A percentile compares a stretch with the other conserved stretches of the same genome.
These are phyloP conservation scores for Glaucomys volans DNA, from an alignment of 2,113 vertebrate species.

Conservation along the genomic window DNA sequence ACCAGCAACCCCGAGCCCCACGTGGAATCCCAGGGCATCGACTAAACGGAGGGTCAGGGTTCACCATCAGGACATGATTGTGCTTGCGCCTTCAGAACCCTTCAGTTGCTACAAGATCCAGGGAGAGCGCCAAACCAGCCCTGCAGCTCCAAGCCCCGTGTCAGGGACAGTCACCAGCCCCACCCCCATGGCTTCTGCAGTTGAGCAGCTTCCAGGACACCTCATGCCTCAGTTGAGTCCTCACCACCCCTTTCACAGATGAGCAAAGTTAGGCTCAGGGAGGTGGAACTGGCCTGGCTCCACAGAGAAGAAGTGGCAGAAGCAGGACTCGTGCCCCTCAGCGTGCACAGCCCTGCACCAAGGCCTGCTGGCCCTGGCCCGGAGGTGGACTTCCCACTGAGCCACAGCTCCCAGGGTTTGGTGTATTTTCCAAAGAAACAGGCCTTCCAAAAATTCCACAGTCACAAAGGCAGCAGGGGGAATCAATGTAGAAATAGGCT, in stretches of 20 bases:
- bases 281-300: neutral
- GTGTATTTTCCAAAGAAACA: neutral
- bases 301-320: too few species aligned
- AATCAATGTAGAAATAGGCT: fast-evolving
- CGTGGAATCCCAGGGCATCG: neutral
- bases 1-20: neutral
- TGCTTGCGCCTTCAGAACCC: neutral
- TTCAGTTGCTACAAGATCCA: neutral
- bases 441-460: neutral
- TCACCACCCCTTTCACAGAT: neutral
- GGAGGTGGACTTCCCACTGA: neutral
- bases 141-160: fast-evolving
- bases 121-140: neutral
- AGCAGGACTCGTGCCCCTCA: neutral
- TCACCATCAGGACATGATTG: neutral
- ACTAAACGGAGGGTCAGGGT: too few species aligned
- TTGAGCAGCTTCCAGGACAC: neutral
- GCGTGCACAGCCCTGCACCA: fast-evolving
- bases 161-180: neutral
- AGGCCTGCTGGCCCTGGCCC: neutral
- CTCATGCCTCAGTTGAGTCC: fast-evolving
- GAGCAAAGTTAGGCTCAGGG: neutral
- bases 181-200: fast-evolving
- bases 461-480: neutral
- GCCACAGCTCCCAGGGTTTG: neutral